Evolutionary conservation across 2,113 vertebrate genomes (phyloP).

Genomic region (Grallaria varia): DNA sequence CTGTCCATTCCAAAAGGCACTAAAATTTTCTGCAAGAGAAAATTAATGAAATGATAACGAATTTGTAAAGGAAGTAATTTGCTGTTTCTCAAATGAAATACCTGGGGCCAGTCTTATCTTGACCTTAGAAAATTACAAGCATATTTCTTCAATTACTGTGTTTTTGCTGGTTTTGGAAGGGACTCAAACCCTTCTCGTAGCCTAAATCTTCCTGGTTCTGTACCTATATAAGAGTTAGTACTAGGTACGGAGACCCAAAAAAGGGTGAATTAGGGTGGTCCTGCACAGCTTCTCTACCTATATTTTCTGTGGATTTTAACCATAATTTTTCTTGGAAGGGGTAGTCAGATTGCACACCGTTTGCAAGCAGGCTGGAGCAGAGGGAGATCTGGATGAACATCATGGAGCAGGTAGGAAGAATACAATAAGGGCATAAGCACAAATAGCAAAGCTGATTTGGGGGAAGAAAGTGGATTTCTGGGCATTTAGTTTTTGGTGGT

Average conservation of each 20-base stretch:
- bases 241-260: background rate
- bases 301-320: background rate
- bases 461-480: background rate
- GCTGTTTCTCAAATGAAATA: background rate
- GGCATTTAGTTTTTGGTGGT: background rate
- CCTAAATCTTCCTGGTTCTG: background rate
- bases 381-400: rapidly evolving
- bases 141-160: background rate
- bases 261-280: background rate
- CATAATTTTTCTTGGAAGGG: background rate
- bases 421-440: background rate
- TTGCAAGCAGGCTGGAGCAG: background rate
- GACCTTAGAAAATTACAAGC: background rate
- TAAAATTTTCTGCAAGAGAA: background rate
- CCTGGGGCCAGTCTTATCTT: background rate
- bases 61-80: background rate
- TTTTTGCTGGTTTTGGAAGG: background rate
- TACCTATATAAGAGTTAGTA: background rate
- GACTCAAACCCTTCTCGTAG: background rate
- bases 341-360: background rate
- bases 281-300: background rate
- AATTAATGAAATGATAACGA: background rate
- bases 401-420: background rate
- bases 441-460: rapidly evolving
- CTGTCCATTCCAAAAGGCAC: background rate